Evolutionary conservation across 2,113 vertebrate genomes (phyloP).

Genomic region (Brachyhypopomus occidentalis): DNA sequence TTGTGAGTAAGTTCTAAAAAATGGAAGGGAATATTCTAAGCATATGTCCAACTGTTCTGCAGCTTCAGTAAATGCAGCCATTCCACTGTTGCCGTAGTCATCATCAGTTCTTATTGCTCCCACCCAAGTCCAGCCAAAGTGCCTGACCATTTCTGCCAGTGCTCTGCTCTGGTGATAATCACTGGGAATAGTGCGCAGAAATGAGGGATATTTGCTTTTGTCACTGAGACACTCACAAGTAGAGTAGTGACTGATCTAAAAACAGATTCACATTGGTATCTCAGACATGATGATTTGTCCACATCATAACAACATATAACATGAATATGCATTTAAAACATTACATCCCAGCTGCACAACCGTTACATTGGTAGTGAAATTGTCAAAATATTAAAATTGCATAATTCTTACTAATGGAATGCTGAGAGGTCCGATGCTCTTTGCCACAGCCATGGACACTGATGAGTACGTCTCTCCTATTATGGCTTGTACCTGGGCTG

Average conservation of each 20-base stretch:
- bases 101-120: slow-evolving; percentile 58
- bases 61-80: slow-evolving; percentile 52
- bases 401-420: slow-evolving; percentile 72
- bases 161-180: slow-evolving; percentile 62
- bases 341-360: too few relatives aligned
- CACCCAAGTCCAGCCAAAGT: slow-evolving; percentile 65
- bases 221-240: slow-evolving; percentile 64
- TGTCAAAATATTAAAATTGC: too few relatives aligned
- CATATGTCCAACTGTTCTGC: slow-evolving; percentile 56
- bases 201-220: slow-evolving; percentile 55
- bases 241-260: slow-evolving; percentile 63
- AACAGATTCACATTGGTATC: slow-evolving; percentile 9
- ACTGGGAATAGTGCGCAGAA: slow-evolving; percentile 63
- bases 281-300: too few relatives aligned
- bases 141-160: slow-evolving; percentile 57
- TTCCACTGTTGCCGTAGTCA: slow-evolving; percentile 63
- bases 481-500: slow-evolving; percentile 69
- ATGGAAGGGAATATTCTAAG: slow-evolving; percentile 60
- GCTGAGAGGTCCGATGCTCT: slow-evolving; percentile 59
- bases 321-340: too few relatives aligned
- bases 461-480: slow-evolving; percentile 76
- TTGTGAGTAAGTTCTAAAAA: slow-evolving; percentile 64
- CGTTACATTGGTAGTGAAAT: too few relatives aligned
- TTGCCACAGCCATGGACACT: slow-evolving; percentile 61
- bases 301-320: too few relatives aligned